Conservation (phyloP, 2,113 vertebrate genomes). For the Triplophysa rosa region DNA sequence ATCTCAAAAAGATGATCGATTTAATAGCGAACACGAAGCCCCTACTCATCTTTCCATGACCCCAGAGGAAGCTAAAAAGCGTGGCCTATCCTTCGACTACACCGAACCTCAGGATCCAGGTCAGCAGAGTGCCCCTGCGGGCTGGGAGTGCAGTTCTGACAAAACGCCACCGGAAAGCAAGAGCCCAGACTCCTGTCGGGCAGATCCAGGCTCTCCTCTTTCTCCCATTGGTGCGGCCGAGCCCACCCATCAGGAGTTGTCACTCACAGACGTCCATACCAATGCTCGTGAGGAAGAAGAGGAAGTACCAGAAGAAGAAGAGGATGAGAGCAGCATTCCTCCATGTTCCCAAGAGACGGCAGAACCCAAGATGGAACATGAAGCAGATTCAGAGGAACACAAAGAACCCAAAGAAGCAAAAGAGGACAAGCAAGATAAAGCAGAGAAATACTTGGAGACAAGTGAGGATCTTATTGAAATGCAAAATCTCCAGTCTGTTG, state of each 20-base stretch:
- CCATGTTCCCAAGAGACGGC: background rate
- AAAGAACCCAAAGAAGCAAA: constrained; percentile 3
- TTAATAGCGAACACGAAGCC: background rate
- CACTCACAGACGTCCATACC: constrained; percentile 12
- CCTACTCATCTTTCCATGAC: constrained; percentile 30
- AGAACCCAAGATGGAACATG: constrained; percentile 22
- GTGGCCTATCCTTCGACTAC: constrained; percentile 57
- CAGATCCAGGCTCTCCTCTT: constrained; percentile 52
- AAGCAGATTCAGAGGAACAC: constrained; percentile 25
- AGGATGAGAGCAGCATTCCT: constrained; percentile 16
- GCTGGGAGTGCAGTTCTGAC: constrained; percentile 46
- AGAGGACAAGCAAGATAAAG: constrained; percentile 13
- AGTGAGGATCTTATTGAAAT: constrained; percentile 34
- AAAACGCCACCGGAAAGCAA: constrained; percentile 50
- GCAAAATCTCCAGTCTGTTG: constrained; percentile 6
- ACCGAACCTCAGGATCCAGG: constrained; percentile 49
- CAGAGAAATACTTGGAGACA: constrained; percentile 44
- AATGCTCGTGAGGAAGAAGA: constrained; percentile 29
- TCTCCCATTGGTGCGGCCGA: constrained; percentile 41
- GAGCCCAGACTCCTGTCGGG: constrained; percentile 56
- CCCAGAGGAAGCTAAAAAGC: constrained; percentile 54
- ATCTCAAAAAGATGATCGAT: constrained; percentile 19
- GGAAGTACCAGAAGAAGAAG: constrained; percentile 25
- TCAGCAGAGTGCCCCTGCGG: constrained; percentile 8
- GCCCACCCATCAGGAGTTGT: constrained; percentile 33